These are phyloP conservation scores for Quiscalus mexicanus DNA, from an alignment of 2,113 vertebrate species.

Conservation along the genomic window DNA sequence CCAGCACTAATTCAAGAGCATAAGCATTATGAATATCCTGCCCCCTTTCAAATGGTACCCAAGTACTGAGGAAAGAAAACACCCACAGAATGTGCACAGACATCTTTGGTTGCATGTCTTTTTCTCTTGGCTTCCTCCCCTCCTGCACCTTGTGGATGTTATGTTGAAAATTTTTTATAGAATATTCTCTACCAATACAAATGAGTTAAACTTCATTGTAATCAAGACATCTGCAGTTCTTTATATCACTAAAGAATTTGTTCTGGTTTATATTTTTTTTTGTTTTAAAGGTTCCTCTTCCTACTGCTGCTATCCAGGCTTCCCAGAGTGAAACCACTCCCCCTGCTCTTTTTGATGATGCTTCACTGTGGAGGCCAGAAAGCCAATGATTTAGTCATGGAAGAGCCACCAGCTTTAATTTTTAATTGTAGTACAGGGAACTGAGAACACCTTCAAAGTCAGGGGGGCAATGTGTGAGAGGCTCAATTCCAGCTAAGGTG, in stretches of 20 bases:
- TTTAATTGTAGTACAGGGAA: not conserved
- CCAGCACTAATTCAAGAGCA: not conserved
- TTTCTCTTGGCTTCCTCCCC: not conserved
- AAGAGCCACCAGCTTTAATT: not conserved
- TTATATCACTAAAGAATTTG: not conserved
- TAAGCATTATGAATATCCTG: not conserved
- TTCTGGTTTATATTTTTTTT: rapidly evolving
- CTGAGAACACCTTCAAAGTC: not conserved
- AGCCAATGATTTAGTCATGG: not conserved
- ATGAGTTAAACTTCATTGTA: not conserved
- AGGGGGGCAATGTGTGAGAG: not conserved
- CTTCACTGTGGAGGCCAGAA: not conserved
- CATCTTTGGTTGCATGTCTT: rapidly evolving
- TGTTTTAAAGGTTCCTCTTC: not conserved
- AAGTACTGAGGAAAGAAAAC: not conserved
- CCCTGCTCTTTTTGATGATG: not conserved
- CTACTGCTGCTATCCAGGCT: not conserved
- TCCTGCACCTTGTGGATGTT: rapidly evolving
- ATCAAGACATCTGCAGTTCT: not conserved
- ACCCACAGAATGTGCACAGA: not conserved
- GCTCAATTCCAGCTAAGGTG: not conserved
- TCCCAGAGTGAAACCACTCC: not conserved
- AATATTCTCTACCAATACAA: not conserved
- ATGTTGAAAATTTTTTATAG: not conserved
- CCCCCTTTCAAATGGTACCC: not conserved